These are phyloP conservation scores for Catocala nupta DNA, from an alignment of 2,888 invertebrate genomes.

Conservation along the genomic window DNA sequence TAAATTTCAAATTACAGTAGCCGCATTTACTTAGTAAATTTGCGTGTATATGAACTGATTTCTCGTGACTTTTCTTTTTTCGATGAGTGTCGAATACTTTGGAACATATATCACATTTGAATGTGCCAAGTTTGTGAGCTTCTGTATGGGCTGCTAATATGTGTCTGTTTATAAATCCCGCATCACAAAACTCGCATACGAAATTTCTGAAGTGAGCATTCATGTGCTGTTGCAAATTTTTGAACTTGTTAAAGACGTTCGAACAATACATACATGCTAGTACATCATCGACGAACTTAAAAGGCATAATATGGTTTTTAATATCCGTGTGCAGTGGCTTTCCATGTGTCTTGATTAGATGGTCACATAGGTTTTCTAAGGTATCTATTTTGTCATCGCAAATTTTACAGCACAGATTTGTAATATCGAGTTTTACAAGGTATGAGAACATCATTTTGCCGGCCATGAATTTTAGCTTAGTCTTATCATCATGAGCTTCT, in stretches of 20 bases:
- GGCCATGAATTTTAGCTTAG: conserved; percentile 48
- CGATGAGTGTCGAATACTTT: conserved; percentile 81
- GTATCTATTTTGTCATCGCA: conserved; percentile 40
- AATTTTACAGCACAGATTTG: conserved; percentile 39
- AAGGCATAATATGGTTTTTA: conserved; percentile 51
- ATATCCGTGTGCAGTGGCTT: conserved; percentile 45
- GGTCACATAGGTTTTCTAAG: conserved; percentile 43
- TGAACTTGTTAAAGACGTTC: conserved; percentile 41
- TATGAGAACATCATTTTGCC: conserved; percentile 52
- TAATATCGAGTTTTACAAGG: conserved; percentile 53
- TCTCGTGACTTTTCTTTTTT: conserved; percentile 78
- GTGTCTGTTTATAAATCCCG: conserved; percentile 69
- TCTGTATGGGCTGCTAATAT: conserved; percentile 66
- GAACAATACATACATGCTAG: conserved; percentile 44
- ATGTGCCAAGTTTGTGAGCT: conserved; percentile 67
- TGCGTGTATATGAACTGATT: conserved; percentile 69
- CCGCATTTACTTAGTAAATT: conserved; percentile 66
- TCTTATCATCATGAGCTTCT: conserved; percentile 51
- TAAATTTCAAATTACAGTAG: conserved; percentile 69
- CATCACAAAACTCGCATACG: conserved; percentile 69
- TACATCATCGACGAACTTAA: conserved; percentile 42
- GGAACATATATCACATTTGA: conserved; percentile 71
- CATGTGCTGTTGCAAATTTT: conserved; percentile 73
- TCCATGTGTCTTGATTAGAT: conserved; percentile 46
- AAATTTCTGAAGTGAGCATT: conserved; percentile 73